Conservation (phyloP, 2,797 vertebrate genomes). For the Anguilla anguilla region DNA sequence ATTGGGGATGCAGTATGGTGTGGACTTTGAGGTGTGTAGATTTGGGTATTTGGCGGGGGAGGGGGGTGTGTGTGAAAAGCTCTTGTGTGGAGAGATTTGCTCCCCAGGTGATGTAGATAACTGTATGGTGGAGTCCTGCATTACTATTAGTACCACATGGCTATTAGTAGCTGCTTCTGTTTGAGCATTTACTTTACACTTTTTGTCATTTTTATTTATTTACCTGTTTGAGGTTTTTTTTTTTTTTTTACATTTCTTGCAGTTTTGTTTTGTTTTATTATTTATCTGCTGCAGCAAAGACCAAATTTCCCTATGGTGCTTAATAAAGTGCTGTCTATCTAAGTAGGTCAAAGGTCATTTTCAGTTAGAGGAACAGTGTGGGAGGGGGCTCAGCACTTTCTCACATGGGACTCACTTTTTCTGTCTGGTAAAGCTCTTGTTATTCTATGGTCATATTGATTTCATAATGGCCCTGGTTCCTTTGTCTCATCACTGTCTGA, state of each 20-base stretch:
- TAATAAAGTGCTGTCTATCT: not conserved
- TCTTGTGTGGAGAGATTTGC: no score
- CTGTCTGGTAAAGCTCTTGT: not conserved
- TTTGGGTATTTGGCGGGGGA: not conserved
- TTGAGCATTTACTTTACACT: no score
- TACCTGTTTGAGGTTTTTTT: not conserved
- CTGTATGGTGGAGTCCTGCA: no score
- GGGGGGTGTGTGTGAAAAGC: not conserved
- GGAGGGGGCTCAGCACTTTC: constrained; percentile 46
- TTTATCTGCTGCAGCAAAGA: no score
- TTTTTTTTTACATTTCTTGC: no score
- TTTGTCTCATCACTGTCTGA: not conserved
- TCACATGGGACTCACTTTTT: constrained; percentile 59
- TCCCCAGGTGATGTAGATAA: no score
- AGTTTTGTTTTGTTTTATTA: no score
- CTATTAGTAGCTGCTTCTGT: no score
- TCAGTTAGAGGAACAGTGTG: constrained; percentile 62
- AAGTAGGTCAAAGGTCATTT: constrained; percentile 66
- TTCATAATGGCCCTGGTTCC: no score
- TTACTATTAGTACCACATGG: no score
- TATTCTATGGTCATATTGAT: not conserved
- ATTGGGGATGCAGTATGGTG: not conserved
- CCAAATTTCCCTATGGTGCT: no score
- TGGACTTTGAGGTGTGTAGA: not conserved
- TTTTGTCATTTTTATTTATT: not conserved